Evolutionary conservation across 2,888 invertebrate species (phyloP).

Genomic region (Hedya salicella): DNA sequence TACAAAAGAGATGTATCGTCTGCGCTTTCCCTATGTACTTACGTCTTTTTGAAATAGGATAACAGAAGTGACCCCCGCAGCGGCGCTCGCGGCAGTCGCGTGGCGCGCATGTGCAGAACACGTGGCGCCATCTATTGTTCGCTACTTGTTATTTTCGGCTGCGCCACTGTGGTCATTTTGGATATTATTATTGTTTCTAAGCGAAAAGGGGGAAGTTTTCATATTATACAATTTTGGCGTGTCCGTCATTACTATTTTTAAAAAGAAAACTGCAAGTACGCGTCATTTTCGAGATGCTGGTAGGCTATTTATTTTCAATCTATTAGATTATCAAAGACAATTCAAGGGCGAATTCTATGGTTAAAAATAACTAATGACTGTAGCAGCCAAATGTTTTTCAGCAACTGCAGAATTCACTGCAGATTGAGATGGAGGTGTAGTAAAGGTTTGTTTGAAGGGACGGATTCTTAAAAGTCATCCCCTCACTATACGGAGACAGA

Average conservation of each 20-base stretch:
- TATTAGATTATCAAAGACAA: too few species aligned
- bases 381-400: too few species aligned
- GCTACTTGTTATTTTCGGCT: constrained; percentile 61
- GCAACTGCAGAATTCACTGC: too few species aligned
- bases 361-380: too few species aligned
- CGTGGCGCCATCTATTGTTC: constrained; percentile 72
- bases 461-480: too few species aligned
- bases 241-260: neutral
- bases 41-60: neutral
- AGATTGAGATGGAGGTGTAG: too few species aligned
- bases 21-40: neutral
- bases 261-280: too few species aligned
- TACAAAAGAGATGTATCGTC: neutral
- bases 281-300: too few species aligned
- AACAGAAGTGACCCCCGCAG: constrained; percentile 61
- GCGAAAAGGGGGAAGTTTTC: neutral
- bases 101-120: constrained; percentile 62
- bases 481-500: too few species aligned
- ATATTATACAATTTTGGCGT: neutral
- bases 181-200: constrained; percentile 10
- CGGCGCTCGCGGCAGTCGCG: constrained; percentile 64
- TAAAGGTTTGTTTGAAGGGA: too few species aligned
- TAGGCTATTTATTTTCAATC: too few species aligned
- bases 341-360: too few species aligned
- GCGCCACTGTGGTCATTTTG: constrained; percentile 42